Evolutionary conservation across 2,113 vertebrate genomes (phyloP).

Genomic region (Bubo scandiacus): DNA sequence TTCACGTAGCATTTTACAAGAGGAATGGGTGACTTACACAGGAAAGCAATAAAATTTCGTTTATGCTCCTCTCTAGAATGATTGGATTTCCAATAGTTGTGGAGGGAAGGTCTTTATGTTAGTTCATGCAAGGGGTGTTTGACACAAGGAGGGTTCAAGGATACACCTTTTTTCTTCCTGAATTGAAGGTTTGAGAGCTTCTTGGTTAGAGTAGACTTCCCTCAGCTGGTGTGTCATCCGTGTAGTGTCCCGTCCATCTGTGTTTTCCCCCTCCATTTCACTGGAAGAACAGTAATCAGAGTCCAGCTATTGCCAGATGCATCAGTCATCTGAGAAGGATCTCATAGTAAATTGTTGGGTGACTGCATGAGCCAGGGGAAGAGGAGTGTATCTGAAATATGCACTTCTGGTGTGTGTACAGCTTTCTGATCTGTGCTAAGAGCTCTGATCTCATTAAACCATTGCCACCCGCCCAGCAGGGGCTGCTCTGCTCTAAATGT

Average conservation of each 20-base stretch:
- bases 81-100: background rate
- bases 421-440: background rate
- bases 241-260: accelerated
- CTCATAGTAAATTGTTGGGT: accelerated
- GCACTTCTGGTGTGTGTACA: background rate
- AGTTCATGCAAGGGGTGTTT: background rate
- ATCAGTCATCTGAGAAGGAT: background rate
- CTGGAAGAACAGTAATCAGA: background rate
- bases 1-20: background rate
- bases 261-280: background rate
- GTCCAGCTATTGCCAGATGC: background rate
- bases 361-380: background rate
- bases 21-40: background rate
- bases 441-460: background rate
- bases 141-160: background rate
- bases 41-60: background rate
- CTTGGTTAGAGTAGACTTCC: background rate
- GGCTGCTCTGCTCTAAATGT: slow-evolving; percentile 20
- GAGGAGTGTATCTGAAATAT: accelerated
- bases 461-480: slow-evolving; percentile 5
- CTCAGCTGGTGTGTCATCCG: accelerated
- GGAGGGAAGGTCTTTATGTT: background rate
- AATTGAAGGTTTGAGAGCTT: background rate
- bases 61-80: background rate
- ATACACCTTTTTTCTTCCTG: background rate